Evolutionary conservation across 2,888 invertebrate species (phyloP).

Genomic region (Pammene fasciana): DNA sequence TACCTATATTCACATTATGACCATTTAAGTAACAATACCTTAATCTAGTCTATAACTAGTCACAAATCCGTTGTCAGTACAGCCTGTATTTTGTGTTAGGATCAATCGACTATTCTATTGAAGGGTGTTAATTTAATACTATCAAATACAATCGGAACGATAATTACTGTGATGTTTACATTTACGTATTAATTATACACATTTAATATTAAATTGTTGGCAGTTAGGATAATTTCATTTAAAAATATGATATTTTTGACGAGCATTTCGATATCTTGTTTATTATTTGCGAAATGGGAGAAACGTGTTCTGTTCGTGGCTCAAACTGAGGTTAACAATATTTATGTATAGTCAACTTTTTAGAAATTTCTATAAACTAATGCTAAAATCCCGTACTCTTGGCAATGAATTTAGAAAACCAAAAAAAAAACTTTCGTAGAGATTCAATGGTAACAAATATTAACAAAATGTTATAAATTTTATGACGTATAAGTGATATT

Average conservation of each 20-base stretch:
- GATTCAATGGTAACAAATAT: too few relatives aligned
- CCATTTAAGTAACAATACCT: slow-evolving; percentile 76
- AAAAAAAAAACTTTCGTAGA: background rate
- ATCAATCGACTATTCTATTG: slow-evolving; percentile 49
- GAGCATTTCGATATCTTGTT: background rate
- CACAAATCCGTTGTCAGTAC: slow-evolving; percentile 82
- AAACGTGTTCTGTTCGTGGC: background rate
- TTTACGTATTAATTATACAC: slow-evolving; percentile 38
- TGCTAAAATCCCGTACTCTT: background rate
- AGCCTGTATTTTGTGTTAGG: slow-evolving; percentile 72
- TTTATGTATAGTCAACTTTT: background rate
- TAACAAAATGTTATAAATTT: background rate
- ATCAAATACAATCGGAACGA: slow-evolving; percentile 30
- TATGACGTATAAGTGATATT: background rate
- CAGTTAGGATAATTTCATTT: slow-evolving; percentile 48
- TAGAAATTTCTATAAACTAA: background rate
- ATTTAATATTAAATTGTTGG: slow-evolving; percentile 51
- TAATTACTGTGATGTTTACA: slow-evolving; percentile 29
- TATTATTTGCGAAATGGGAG: background rate
- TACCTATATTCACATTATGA: slow-evolving; percentile 73
- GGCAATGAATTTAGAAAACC: background rate
- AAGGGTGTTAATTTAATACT: slow-evolving; percentile 34
- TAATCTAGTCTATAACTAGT: slow-evolving; percentile 66
- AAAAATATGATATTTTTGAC: slow-evolving; percentile 31
- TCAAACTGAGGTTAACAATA: slow-evolving; percentile 2